Percentiles rank a stretch among this genome's conserved stretches.
phyloP scores from a whole-genome alignment of 2,888 invertebrate genomes.

The Amphiduros pacificus region DNA sequence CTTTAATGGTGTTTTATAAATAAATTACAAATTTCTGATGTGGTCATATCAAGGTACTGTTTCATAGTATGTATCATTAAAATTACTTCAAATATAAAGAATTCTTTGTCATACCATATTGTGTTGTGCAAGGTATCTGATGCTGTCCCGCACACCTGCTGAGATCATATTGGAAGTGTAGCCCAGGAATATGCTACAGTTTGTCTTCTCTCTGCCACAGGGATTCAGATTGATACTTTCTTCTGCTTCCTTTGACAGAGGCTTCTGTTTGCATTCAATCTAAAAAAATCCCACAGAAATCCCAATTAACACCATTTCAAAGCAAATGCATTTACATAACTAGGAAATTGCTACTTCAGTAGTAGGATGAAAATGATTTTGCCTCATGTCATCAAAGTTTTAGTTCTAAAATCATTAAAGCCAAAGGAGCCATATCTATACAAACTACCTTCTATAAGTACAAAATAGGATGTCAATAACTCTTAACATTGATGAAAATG shows the following conservation, averaged over 20 bases:
- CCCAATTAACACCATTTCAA: neutral
- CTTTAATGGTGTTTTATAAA: too few species aligned
- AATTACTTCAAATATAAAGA: neutral
- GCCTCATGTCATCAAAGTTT: too few species aligned
- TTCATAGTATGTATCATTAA: neutral
- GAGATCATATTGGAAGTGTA: conserved; percentile 98
- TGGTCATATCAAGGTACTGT: neutral
- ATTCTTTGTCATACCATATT: conserved; percentile 67
- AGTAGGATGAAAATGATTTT: too few species aligned
- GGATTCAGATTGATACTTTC: conserved; percentile 74
- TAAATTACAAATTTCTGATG: neutral
- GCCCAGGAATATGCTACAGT: conserved; percentile 93
- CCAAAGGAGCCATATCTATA: too few species aligned
- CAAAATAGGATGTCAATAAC: too few species aligned
- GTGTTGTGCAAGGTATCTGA: conserved; percentile 83
- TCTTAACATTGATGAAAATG: too few species aligned
- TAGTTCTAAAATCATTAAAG: too few species aligned
- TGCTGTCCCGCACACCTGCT: conserved; percentile 87
- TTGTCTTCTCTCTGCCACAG: conserved; percentile 50
- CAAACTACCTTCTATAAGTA: too few species aligned
- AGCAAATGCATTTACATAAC: too few species aligned
- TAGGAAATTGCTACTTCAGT: too few species aligned
- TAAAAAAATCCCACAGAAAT: conserved; percentile 40
- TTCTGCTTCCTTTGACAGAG: conserved; percentile 69
- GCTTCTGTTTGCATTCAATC: conserved; percentile 73